phyloP scores from a whole-genome alignment of 2,113 vertebrate genomes.

The Carassius carassius region DNA sequence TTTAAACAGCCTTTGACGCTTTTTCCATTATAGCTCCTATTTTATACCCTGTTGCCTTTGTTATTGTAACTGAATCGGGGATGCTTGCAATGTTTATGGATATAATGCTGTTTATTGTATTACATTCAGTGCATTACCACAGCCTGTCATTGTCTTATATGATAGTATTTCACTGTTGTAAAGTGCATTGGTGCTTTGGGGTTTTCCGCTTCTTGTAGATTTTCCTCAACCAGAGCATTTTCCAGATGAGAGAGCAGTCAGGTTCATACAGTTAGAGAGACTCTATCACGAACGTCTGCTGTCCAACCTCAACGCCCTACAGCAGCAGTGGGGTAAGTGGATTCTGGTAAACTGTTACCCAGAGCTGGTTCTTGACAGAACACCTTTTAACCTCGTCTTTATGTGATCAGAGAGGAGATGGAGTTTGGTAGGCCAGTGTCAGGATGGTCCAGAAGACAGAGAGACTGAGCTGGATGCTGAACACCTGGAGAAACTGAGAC shows the following conservation, averaged over 20 bases:
- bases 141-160: not conserved
- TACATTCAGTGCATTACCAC: conserved; percentile 1
- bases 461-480: conserved; percentile 73
- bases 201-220: not conserved
- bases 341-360: not conserved
- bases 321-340: conserved; percentile 91
- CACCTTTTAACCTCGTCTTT: not conserved
- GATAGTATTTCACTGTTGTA: not conserved
- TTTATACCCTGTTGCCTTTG: not conserved
- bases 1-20: not conserved
- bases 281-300: conserved; percentile 91
- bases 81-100: not conserved
- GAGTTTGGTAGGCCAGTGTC: conserved; percentile 67
- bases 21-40: not conserved
- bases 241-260: conserved; percentile 89
- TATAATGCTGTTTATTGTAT: not conserved
- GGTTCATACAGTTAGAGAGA: conserved; percentile 90
- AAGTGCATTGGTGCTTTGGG: conserved; percentile 11
- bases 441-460: conserved; percentile 60
- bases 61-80: not conserved
- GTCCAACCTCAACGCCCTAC: conserved; percentile 88
- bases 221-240: conserved; percentile 69
- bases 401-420: conserved; percentile 80
- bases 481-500: conserved; percentile 83
- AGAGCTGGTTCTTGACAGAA: not conserved